phyloP scores from a whole-genome alignment of 2,797 vertebrate species.

The Sebastes diaconus region DNA sequence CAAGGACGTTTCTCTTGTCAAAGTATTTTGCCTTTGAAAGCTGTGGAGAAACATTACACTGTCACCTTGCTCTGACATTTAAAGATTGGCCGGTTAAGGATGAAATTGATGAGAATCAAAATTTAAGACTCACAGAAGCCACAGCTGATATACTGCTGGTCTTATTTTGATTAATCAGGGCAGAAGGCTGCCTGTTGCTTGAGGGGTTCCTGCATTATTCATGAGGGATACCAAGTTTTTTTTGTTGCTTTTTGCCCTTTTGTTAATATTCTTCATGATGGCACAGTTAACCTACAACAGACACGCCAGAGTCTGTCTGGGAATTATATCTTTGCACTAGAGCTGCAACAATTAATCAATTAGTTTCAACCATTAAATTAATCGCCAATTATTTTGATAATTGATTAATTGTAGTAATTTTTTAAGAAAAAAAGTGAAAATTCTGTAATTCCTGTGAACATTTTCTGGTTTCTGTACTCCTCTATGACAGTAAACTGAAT shows the following conservation, averaged over 20 bases:
- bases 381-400: too few species aligned
- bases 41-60: neutral
- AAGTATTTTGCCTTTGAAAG: neutral
- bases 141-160: neutral
- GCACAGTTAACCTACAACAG: neutral
- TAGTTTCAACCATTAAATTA: too few species aligned
- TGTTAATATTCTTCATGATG: constrained; percentile 2
- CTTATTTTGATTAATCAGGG: constrained; percentile 23
- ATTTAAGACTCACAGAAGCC: neutral
- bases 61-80: neutral
- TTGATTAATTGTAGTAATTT: too few species aligned
- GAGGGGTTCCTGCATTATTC: constrained; percentile 48
- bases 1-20: neutral
- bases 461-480: too few species aligned
- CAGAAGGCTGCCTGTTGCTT: constrained; percentile 7
- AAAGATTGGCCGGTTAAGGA: constrained; percentile 2
- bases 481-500: too few species aligned
- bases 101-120: constrained; percentile 2
- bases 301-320: neutral
- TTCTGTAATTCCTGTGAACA: too few species aligned
- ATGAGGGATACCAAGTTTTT: neutral
- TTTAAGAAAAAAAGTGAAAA: too few species aligned
- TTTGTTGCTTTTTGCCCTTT: neutral
- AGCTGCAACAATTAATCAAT: too few species aligned
- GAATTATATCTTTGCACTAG: neutral